Percentiles rank a stretch among this genome's conserved stretches.
Evolutionary conservation across 2,888 invertebrate species (phyloP).

Genomic region (Drepanosiphum platanoidis): DNA sequence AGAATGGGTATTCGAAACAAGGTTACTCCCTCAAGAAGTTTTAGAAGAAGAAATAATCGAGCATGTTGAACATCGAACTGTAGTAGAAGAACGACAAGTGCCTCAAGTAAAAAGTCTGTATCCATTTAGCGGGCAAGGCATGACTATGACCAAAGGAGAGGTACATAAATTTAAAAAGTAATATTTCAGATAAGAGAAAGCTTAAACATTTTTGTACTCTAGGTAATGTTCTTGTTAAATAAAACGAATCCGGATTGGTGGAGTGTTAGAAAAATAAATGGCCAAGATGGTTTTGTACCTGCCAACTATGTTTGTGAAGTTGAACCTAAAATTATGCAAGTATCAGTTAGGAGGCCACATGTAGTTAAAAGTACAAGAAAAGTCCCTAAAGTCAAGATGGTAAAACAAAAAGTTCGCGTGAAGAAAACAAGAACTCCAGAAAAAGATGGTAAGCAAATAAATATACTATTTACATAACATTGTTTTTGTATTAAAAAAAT

Average conservation of each 20-base stretch:
- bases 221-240: constrained; percentile 88
- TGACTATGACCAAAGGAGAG: constrained; percentile 91
- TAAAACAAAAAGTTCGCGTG: constrained; percentile 85
- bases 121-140: constrained; percentile 91
- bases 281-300: constrained; percentile 95
- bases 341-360: constrained; percentile 86
- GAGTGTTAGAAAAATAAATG: constrained; percentile 93
- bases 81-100: constrained; percentile 85
- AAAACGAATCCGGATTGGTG: constrained; percentile 99
- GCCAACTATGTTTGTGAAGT: constrained; percentile 95
- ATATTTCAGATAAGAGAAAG: background rate
- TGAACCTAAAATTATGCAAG: constrained; percentile 85
- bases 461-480: background rate
- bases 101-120: constrained; percentile 90
- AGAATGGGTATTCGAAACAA: constrained; percentile 81
- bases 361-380: constrained; percentile 84
- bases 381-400: constrained; percentile 89
- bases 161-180: constrained; percentile 66
- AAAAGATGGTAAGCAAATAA: constrained; percentile 64
- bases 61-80: constrained; percentile 83
- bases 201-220: constrained; percentile 60
- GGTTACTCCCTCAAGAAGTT: constrained; percentile 88
- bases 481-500: background rate
- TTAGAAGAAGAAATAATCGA: constrained; percentile 93
- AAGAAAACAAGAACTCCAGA: constrained; percentile 67